Conservation (phyloP, 2,888 invertebrate species). For the Apotomis turbidana region DNA sequence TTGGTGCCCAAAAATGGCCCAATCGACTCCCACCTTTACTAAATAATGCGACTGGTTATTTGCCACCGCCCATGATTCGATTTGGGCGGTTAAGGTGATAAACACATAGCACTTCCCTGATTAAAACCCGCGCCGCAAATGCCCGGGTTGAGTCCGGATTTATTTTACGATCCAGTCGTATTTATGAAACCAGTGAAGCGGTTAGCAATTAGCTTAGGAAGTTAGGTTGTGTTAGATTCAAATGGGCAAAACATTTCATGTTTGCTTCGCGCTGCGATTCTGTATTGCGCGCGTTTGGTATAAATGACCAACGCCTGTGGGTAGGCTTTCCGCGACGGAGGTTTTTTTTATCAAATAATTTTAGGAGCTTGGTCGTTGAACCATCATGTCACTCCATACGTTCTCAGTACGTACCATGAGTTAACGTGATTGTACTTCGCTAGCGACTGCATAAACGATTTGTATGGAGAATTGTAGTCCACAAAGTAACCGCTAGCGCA, state of each 20-base stretch:
- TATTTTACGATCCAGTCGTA: conserved; percentile 35
- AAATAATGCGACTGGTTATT: conserved; percentile 58
- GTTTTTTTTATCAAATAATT: no score
- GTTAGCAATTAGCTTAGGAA: conserved; percentile 35
- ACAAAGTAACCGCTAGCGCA: no score
- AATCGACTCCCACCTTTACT: conserved; percentile 32
- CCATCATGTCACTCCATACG: no score
- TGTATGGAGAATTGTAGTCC: no score
- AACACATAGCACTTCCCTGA: conserved; percentile 74
- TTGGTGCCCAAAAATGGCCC: conserved; percentile 48
- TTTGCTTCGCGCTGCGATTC: background rate
- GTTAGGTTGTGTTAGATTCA: conserved; percentile 9
- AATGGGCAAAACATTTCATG: conserved; percentile 6
- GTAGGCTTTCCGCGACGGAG: no score
- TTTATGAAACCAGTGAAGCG: conserved; percentile 32
- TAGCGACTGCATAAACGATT: no score
- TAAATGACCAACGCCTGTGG: background rate
- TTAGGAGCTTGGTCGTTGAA: no score
- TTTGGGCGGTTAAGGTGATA: conserved; percentile 65
- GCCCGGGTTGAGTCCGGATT: conserved; percentile 25
- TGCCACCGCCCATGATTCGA: conserved; percentile 55
- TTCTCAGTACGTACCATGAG: no score
- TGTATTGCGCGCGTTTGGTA: background rate
- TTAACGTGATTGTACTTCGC: no score
- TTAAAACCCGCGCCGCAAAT: conserved; percentile 63